Base-by-base conservation (phyloP, 2,797 vertebrate species). In the Leptodactylus fallax region DNA sequence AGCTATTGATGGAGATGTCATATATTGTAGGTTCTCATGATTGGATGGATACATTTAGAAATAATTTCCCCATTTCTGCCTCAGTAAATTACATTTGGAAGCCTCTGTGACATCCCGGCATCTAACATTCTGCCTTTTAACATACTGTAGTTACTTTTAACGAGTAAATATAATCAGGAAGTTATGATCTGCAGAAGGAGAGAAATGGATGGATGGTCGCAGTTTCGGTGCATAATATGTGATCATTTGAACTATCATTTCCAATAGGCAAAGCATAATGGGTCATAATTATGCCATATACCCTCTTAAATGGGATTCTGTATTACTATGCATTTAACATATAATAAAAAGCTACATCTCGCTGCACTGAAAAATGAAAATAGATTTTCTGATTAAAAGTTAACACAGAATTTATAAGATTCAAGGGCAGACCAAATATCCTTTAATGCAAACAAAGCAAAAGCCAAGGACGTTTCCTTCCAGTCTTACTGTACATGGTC, bases 331-430 rank as follows among this genome's bases (percentile, higher is more conserved):
- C 55, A 61, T 84, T 84, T 84, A 79, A 79, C 87, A 51, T 60
- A 51, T 85, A 85, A 85, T 88, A 88, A 79, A 83, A 74, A 51
- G 87, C 76, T 53, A 51, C 87, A 88, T 88, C 79, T 88, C 87
- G 79, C 21, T 88, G 82, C 81, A 72, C 58, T 53, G 47, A 78
- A 80, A 88, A 85, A 88, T 88, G 81, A 85, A 88, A 85, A 85
- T 85, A 25, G 87, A 80, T 71, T 79, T 88, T 85, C 84, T 88
- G 87, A 88, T 88, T 85, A 84, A 88, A 79, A 72, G 87, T 85
- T 71, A 88, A 69, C 63, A 51, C 3, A 71, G 17, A 88, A 88
- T 79, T 79, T 85, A 51, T 69, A 71, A 45, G 76, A 53, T 80
- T 79, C 81, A 88, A 88, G 87, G 76, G 55, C 87, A 78, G 49